Conservation (phyloP, 2,113 vertebrate genomes). For the Psophia crepitans region DNA sequence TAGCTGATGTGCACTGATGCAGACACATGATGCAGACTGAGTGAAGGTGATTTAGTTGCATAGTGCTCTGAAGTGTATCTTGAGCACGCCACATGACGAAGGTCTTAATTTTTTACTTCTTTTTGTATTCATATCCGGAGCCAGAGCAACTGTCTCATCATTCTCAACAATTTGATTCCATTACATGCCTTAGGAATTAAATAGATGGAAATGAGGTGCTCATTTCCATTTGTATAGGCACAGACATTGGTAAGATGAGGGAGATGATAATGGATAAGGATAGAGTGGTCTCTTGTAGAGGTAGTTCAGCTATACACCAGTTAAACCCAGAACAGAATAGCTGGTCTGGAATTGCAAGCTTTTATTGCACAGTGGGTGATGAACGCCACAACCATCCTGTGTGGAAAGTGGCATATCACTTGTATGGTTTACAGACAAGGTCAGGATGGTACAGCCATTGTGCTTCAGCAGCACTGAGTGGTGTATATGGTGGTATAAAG, state of each 20-base stretch:
- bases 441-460: background rate
- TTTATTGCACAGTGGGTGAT: background rate
- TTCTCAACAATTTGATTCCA: background rate
- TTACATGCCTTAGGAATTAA: background rate
- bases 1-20: background rate
- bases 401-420: too few species aligned
- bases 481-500: background rate
- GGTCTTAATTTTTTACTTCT: background rate
- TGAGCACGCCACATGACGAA: background rate
- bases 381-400: background rate
- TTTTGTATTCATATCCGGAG: background rate
- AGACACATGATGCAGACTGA: background rate
- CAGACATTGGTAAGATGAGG: background rate
- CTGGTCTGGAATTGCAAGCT: background rate
- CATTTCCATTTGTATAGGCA: background rate
- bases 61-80: background rate
- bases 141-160: background rate
- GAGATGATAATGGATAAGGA: background rate
- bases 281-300: background rate
- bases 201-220: background rate
- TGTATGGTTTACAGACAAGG: background rate
- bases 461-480: accelerated
- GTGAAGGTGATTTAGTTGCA: background rate
- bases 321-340: background rate
- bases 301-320: background rate